phyloP scores from a whole-genome alignment of 2,888 invertebrate genomes.

The Pheosia gnoma region DNA sequence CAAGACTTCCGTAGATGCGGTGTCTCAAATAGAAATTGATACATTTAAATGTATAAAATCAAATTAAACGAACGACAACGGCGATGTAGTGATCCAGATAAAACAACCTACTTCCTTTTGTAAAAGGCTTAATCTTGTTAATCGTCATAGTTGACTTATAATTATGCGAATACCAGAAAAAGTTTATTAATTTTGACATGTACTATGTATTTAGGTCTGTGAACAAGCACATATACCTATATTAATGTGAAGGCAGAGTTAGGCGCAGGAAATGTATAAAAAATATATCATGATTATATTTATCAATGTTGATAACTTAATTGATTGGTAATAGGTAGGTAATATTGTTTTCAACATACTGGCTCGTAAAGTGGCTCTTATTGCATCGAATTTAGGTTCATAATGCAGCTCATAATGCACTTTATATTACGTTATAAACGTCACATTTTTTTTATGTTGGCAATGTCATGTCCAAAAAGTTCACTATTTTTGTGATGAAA shows the following conservation, averaged over 20 bases:
- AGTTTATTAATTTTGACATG: constrained; percentile 24
- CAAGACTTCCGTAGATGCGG: constrained; percentile 52
- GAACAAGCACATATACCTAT: constrained; percentile 8
- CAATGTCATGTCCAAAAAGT: no score
- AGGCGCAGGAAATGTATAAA: background rate
- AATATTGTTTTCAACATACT: no score
- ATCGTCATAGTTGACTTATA: constrained; percentile 21
- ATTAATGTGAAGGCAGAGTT: background rate
- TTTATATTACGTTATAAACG: no score
- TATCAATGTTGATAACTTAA: background rate
- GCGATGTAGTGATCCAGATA: constrained; percentile 40
- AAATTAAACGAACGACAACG: constrained; percentile 34
- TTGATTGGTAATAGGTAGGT: background rate
- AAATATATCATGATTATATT: background rate
- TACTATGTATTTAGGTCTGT: constrained; percentile 25
- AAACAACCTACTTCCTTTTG: constrained; percentile 40
- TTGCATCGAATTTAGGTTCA: no score
- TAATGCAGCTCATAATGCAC: no score
- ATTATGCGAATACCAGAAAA: constrained; percentile 24
- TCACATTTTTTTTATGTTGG: no score
- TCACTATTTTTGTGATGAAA: no score
- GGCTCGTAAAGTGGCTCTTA: no score
- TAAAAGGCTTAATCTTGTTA: constrained; percentile 24
- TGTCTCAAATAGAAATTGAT: constrained; percentile 38
- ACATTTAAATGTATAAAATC: constrained; percentile 41